Evolutionary conservation across 2,797 vertebrate genomes (phyloP), one percentile per base, ranked within the genome.

Genomic region (Melanotaenia parkinsoni): DNA sequence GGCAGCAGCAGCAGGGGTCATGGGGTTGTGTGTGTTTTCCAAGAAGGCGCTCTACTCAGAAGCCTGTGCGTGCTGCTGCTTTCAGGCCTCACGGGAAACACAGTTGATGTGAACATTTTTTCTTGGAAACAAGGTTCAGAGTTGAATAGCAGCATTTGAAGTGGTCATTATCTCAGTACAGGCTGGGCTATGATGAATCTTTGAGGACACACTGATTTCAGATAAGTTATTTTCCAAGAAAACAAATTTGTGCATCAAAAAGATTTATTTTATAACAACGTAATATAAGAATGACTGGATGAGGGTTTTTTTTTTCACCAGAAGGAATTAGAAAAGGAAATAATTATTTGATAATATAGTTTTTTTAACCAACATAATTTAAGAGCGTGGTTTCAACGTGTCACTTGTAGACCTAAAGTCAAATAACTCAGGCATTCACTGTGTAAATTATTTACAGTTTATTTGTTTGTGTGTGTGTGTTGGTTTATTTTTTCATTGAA

Each of bases 1-100:
- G 40, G 54, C 81, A 56, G 53, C 26, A 53, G 50, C 22, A 82
- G 78, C 62, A 77, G 75, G 61, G 56, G 74, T 76, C 74, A 76
- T 51, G 56, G 76, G 76, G 69, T 70, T 79, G 86, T 81, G 71
- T 82, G 65, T 86, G 79, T 84, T 84, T 94, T 93, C 89, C 86
- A 85, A 84, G 92, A 93, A 93, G 79, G 68, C 40, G 10, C 47
- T 76, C 26, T 93, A 85, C 89, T 59, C 64, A 74, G 91, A 92
- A 89, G 73, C 77, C 74, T 72, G 57, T 65, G 72, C 65, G 26
- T 71, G 80, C 71, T 88, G 86, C 75, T 86, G 76, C 78, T 76
- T 80, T 85, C 82, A 81, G 18, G 20, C 57, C 78, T 78, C 72
- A 73, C 26, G 5, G 74, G 78, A 85, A 81, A 74, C 35, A 37